A percentile compares a stretch with the other conserved stretches of the same genome.
These are phyloP conservation scores for Petroica traversi DNA, from an alignment of 2,113 vertebrate genomes.

Conservation along the genomic window DNA sequence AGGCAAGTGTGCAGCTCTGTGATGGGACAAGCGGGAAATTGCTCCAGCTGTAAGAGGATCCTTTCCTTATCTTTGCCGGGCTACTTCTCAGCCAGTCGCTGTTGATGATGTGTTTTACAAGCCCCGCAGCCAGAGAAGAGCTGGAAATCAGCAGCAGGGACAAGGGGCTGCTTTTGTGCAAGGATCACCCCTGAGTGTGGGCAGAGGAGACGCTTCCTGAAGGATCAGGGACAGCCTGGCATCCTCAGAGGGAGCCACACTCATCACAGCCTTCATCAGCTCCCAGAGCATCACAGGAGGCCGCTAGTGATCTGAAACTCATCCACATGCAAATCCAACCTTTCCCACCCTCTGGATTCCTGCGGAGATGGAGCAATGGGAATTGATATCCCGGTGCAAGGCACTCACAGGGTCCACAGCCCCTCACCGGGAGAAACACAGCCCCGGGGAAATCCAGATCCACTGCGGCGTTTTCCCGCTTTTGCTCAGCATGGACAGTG, in stretches of 20 bases:
- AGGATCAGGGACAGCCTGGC: neutral
- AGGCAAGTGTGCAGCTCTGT: neutral
- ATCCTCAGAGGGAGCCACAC: neutral
- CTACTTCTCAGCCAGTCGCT: neutral
- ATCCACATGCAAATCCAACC: neutral
- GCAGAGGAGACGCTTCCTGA: neutral
- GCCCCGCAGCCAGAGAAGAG: neutral
- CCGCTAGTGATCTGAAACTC: accelerated
- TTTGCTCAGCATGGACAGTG: neutral
- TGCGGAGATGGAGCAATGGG: too few species aligned
- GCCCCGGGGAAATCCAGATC: neutral
- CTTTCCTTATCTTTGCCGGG: neutral
- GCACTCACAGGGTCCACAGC: accelerated
- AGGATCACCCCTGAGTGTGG: neutral
- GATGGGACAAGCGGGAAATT: neutral
- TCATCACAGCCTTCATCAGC: neutral
- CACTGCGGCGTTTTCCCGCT: neutral
- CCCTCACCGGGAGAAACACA: neutral
- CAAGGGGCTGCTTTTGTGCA: neutral
- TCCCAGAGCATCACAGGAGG: neutral
- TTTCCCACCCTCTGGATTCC: neutral
- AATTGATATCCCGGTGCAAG: neutral
- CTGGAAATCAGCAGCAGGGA: neutral
- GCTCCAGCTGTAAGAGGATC: neutral
- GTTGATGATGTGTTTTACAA: neutral